Conservation (phyloP, 1,140 invertebrate genomes). For the Drosophila micromelanica region DNA sequence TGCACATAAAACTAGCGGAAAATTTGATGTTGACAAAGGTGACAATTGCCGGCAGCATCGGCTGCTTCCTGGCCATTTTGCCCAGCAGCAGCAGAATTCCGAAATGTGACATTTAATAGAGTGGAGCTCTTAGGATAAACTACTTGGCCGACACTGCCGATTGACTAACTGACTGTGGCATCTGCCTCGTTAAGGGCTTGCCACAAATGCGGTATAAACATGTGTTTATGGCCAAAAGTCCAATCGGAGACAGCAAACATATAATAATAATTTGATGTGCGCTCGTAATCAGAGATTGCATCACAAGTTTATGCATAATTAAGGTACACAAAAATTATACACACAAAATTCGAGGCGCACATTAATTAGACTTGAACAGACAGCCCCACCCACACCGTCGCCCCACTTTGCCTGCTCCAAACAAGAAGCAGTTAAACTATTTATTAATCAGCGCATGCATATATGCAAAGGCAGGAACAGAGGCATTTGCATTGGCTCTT, state of each 20-base stretch:
- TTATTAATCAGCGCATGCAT: constrained; percentile 65
- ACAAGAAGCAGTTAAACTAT: constrained; percentile 27
- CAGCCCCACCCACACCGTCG: too few species aligned
- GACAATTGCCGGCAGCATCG: constrained; percentile 65
- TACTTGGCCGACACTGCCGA: constrained; percentile 9
- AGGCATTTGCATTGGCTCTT: constrained; percentile 33
- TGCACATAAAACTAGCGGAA: constrained; percentile 78
- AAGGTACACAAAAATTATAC: constrained; percentile 30
- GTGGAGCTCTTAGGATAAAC: constrained; percentile 13
- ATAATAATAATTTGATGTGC: constrained; percentile 44
- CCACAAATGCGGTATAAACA: constrained; percentile 66
- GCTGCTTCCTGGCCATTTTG: constrained; percentile 18
- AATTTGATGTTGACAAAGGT: constrained; percentile 77
- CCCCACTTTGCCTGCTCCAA: too few species aligned
- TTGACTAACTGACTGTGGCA: constrained; percentile 11
- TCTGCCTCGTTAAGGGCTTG: constrained; percentile 21
- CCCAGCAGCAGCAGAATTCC: neutral
- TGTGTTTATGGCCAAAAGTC: constrained; percentile 47
- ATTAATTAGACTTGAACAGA: constrained; percentile 62
- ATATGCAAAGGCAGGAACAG: constrained; percentile 22
- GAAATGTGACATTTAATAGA: constrained; percentile 24
- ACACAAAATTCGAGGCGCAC: constrained; percentile 47
- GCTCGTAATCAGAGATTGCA: constrained; percentile 36
- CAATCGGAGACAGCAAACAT: constrained; percentile 26
- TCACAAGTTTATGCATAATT: constrained; percentile 57